Evolutionary conservation across 2,113 vertebrate species (phyloP).

Genomic region (Elephantulus edwardii): DNA sequence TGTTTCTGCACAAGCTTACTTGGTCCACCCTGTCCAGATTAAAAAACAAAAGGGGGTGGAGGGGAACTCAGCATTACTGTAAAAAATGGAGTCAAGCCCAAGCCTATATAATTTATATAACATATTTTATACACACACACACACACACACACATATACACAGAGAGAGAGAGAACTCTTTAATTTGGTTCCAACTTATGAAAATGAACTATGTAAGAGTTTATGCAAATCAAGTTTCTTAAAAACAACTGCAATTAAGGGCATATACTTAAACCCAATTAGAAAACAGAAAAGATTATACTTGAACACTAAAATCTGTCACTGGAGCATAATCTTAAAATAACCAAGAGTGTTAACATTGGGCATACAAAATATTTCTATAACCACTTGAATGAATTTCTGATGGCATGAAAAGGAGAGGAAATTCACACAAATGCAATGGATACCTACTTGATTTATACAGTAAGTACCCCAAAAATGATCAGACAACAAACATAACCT

Average conservation of each 20-base stretch:
- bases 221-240: background rate
- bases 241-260: conserved; percentile 41
- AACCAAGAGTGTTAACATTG: background rate
- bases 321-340: background rate
- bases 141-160: too few relatives aligned
- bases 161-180: too few relatives aligned
- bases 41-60: too few relatives aligned
- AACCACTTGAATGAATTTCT: conserved; percentile 8
- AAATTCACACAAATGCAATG: conserved; percentile 18
- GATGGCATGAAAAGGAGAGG: background rate
- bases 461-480: conserved; percentile 16
- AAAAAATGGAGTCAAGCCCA: too few relatives aligned
- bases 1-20: conserved; percentile 95
- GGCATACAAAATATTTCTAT: conserved; percentile 10
- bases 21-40: conserved; percentile 92
- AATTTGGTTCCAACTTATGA: background rate
- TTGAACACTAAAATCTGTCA: background rate
- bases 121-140: too few relatives aligned
- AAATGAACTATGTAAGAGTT: background rate
- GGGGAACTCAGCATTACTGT: too few relatives aligned
- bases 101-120: too few relatives aligned
- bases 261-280: conserved; percentile 34
- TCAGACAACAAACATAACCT: background rate
- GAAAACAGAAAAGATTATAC: conserved; percentile 5
- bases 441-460: background rate